These are phyloP conservation scores for Hemicentrotus pulcherrimus DNA, from an alignment of 35 echinoderm and acorn worm species.

Conservation along the genomic window DNA sequence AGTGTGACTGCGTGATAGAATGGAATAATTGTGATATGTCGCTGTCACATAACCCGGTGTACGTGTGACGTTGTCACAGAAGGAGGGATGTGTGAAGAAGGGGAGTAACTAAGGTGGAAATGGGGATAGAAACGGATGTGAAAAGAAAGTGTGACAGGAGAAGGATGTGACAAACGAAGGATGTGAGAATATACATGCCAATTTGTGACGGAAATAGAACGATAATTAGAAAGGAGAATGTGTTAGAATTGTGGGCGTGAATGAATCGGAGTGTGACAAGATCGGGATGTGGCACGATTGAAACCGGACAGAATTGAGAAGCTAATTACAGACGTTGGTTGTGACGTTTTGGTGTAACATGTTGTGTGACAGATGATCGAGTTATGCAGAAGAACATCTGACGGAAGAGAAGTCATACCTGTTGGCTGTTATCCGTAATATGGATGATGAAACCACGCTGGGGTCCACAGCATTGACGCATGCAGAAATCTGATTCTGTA, in stretches of 20 bases:
- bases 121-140: background rate
- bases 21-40: no score
- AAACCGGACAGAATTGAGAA: background rate
- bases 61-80: no score
- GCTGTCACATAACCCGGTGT: no score
- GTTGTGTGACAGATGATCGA: no score
- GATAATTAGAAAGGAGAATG: background rate
- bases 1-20: no score
- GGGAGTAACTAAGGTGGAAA: no score
- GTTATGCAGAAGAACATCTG: no score
- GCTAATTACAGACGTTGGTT: background rate
- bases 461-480: constrained; percentile 84
- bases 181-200: background rate
- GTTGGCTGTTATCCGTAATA: constrained; percentile 70
- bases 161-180: background rate
- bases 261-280: background rate
- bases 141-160: background rate
- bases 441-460: constrained; percentile 77
- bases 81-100: no score
- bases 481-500: constrained; percentile 75
- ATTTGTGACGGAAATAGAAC: background rate
- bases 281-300: background rate
- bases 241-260: background rate
- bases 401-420: background rate
- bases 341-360: no score